These are phyloP conservation scores for Dione vanillae DNA, from an alignment of 2,888 invertebrate genomes.

Conservation along the genomic window DNA sequence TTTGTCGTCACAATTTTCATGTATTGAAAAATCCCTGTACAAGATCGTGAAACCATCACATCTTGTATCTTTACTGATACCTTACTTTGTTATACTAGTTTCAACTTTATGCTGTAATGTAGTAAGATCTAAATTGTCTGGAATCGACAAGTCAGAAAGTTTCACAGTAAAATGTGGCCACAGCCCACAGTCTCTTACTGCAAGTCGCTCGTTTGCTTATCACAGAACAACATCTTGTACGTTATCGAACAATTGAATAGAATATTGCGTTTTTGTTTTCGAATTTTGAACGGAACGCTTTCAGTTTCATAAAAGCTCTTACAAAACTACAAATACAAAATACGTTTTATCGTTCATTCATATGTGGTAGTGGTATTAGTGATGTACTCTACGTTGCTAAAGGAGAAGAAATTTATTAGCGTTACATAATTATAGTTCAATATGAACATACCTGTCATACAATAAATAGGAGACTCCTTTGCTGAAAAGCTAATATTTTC, in stretches of 20 bases:
- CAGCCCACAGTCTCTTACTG: not conserved
- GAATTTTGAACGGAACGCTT: not conserved
- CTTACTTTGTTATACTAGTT: not conserved
- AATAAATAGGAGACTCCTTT: too few species aligned
- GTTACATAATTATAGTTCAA: too few species aligned
- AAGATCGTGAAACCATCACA: not conserved
- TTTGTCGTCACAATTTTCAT: slow-evolving; percentile 3
- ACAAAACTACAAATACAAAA: not conserved
- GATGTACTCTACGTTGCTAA: too few species aligned
- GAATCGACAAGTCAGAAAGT: not conserved
- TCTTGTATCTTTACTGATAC: not conserved
- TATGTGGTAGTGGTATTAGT: too few species aligned
- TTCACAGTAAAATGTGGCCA: not conserved
- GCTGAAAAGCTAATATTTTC: too few species aligned
- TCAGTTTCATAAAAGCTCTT: not conserved
- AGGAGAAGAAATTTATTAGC: too few species aligned
- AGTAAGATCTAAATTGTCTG: not conserved
- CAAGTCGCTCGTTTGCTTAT: slow-evolving; percentile 1
- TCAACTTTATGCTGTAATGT: not conserved
- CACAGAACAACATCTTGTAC: slow-evolving; percentile 20
- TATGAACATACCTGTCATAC: too few species aligned
- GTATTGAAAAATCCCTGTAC: slow-evolving; percentile 10
- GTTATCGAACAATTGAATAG: not conserved
- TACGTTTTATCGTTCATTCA: too few species aligned
- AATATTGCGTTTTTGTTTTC: not conserved